Evolutionary conservation across 2,113 vertebrate species (phyloP).

Genomic region (Nothobranchius furzeri): DNA sequence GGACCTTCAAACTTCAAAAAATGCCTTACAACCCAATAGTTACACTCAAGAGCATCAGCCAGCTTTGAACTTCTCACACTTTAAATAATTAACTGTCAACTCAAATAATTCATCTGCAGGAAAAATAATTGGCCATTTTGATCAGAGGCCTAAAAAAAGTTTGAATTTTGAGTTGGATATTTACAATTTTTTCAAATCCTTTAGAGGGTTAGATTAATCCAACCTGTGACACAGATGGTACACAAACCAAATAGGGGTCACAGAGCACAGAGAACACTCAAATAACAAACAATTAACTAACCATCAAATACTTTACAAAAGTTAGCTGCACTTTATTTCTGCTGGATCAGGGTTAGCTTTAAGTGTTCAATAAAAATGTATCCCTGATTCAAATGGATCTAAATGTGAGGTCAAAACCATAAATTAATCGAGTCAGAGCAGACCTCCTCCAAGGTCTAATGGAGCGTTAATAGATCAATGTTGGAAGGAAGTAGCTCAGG

Average conservation of each 20-base stretch:
- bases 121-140: not conserved
- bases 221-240: too few species aligned
- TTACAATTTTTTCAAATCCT: not conserved
- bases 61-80: not conserved
- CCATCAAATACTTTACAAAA: not conserved
- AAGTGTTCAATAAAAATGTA: not conserved
- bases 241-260: too few species aligned
- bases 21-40: not conserved
- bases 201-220: too few species aligned
- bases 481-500: constrained; percentile 58
- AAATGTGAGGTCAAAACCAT: constrained; percentile 35
- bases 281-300: not conserved
- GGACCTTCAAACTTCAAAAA: not conserved
- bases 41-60: not conserved
- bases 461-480: constrained; percentile 71
- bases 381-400: constrained; percentile 29
- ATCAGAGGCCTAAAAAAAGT: too few species aligned
- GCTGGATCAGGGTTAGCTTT: not conserved
- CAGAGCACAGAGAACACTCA: too few species aligned
- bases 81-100: not conserved
- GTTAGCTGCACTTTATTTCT: not conserved
- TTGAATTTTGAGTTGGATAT: too few species aligned
- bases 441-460: constrained; percentile 50
- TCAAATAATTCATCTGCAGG: not conserved
- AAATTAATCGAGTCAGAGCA: constrained; percentile 38